Conservation (phyloP, 1,140 invertebrate species). For the Pseudomyrmex flavicornis region DNA sequence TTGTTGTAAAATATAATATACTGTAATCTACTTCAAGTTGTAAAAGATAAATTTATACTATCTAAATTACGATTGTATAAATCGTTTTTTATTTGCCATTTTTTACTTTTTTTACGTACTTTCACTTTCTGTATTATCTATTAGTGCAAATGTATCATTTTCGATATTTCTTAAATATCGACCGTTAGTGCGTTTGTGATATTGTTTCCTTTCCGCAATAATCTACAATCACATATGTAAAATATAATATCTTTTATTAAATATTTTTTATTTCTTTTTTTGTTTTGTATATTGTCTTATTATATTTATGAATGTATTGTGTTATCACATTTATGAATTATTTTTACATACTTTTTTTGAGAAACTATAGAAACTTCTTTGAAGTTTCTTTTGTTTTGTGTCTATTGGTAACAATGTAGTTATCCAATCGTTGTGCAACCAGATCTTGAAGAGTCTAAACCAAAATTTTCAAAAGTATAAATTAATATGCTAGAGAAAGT, state of each 20-base stretch:
- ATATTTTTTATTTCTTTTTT: neutral
- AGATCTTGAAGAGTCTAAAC: constrained; percentile 86
- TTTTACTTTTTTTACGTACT: constrained; percentile 3
- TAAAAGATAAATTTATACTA: neutral
- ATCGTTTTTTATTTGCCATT: too few relatives aligned
- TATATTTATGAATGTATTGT: too few relatives aligned
- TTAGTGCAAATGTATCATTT: neutral
- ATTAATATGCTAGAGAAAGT: too few relatives aligned
- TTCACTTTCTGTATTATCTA: neutral
- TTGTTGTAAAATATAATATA: too few relatives aligned
- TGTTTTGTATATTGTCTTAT: too few relatives aligned
- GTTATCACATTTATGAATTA: neutral
- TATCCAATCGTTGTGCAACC: constrained; percentile 86
- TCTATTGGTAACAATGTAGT: constrained; percentile 84
- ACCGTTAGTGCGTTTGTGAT: constrained; percentile 70
- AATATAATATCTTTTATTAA: neutral
- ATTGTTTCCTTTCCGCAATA: constrained; percentile 74
- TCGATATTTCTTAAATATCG: constrained; percentile 53
- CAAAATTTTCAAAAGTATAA: too few relatives aligned
- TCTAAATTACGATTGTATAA: too few relatives aligned
- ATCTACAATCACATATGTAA: constrained; percentile 53
- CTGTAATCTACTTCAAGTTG: neutral
- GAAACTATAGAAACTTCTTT: constrained; percentile 90
- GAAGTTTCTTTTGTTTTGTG: constrained; percentile 85
- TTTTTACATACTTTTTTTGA: constrained; percentile 86